Conservation (phyloP, 1,140 invertebrate genomes). For the Bilobella aurantiaca region DNA sequence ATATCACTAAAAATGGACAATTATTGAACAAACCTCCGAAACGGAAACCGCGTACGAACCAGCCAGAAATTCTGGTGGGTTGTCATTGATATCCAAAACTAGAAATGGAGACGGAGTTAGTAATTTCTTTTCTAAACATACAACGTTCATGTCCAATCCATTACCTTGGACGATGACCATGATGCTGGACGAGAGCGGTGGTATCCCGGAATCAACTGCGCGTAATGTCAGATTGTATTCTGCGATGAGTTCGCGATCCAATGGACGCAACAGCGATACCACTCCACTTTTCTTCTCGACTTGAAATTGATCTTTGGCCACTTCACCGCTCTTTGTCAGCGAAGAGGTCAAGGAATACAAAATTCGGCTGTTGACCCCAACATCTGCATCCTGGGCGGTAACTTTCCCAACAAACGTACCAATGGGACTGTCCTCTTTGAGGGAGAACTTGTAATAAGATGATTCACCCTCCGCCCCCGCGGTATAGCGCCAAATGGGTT, state of each 20-base stretch:
- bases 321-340: slow-evolving; percentile 51
- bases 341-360: slow-evolving; percentile 56
- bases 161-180: slow-evolving; percentile 45
- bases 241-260: slow-evolving; percentile 76
- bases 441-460: slow-evolving; percentile 55
- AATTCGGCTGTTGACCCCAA: slow-evolving; percentile 73
- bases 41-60: slow-evolving; percentile 62
- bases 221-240: slow-evolving; percentile 68
- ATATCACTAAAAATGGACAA: background rate
- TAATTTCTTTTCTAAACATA: background rate
- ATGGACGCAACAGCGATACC: slow-evolving; percentile 62
- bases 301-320: slow-evolving; percentile 63
- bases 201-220: slow-evolving; percentile 65
- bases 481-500: slow-evolving; percentile 54
- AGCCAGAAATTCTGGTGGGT: slow-evolving; percentile 79
- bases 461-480: background rate
- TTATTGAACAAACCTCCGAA: slow-evolving; percentile 47
- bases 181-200: slow-evolving; percentile 51
- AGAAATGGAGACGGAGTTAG: slow-evolving; percentile 29
- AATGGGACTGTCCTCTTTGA: slow-evolving; percentile 59
- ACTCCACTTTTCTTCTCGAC: slow-evolving; percentile 70
- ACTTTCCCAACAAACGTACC: slow-evolving; percentile 44
- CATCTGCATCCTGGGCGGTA: slow-evolving; percentile 67
- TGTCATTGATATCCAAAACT: slow-evolving; percentile 79
- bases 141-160: background rate